Base-by-base conservation (phyloP, 2,888 invertebrate genomes). In the Agrochola lychnidis region DNA sequence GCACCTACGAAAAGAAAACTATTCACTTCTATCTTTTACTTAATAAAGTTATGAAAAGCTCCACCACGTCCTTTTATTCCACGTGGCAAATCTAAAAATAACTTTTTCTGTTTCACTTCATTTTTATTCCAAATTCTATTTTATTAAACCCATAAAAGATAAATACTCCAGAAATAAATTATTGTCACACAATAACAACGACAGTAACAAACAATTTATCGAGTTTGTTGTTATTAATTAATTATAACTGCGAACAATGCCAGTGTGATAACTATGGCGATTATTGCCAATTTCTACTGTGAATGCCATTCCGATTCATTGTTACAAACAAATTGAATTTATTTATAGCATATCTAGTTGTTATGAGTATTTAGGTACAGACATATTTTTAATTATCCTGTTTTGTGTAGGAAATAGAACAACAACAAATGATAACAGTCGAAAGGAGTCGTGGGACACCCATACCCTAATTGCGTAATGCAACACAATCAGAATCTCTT, bases 221-320 rank as follows among this genome's bases (percentile, higher is more conserved):
- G 63, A 56, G 16, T 63, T 80, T 81, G 85, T 84, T 83, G 74
- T 83, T 85, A 74, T 72, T 73, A 83, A 83, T 88, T 51, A 88
- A 85, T 83, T 83, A 83, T 79, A 78, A 79, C 62, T 70, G 76
- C 42, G 73, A 76, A 83, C 80, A 81, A 76, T 75, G 62, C 68
- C 63, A 30, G 64, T 36, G 59, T 67, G 78, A 67, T 67, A 87
- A 88, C 87, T 87, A 84, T 78, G 67, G 25, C 78, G 68, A 82
- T 87, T 82, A 86, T 82, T 76, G 70, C 70, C 77, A 78, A 87
- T 81, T 78, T 73, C 70, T 62, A 79, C 78, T 69, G 59, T 71
- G 19, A 83, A 83, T 72, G 74, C 63, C 69, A 78, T 79, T 74
- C 78, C 76, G 25, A 74, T 63, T 81, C 70, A 85, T 86, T 79